Percentiles rank a stretch among this genome's conserved stretches.
Evolutionary conservation across 2,113 vertebrate genomes (phyloP).

Genomic region (Gopherus evgoodei): DNA sequence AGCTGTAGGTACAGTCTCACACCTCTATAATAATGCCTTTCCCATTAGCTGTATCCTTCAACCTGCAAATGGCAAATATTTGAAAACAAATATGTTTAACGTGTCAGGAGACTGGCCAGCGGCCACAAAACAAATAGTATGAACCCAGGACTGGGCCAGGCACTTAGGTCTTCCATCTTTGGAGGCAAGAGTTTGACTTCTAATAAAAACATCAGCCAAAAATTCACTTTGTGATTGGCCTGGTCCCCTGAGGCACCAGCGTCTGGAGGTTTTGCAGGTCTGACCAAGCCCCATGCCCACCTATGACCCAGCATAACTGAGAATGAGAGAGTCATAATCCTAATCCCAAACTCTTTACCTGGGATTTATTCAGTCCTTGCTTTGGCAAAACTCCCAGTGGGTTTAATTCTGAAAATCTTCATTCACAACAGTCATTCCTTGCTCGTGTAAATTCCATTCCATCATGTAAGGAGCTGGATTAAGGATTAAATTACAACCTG

Average conservation of each 20-base stretch:
- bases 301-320: background rate
- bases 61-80: background rate
- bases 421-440: background rate
- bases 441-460: background rate
- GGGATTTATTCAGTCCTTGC: background rate
- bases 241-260: background rate
- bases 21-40: too few relatives aligned
- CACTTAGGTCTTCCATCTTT: background rate
- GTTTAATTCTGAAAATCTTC: background rate
- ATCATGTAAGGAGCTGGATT: background rate
- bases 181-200: background rate
- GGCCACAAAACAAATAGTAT: background rate
- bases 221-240: background rate
- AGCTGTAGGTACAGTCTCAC: background rate
- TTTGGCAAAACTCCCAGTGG: background rate
- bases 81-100: background rate
- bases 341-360: background rate
- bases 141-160: background rate
- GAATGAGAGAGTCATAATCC: background rate
- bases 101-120: background rate
- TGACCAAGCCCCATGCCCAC: background rate
- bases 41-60: background rate
- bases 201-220: background rate
- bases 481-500: background rate
- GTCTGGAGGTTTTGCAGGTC: background rate